These are phyloP conservation scores for Heterotis niloticus DNA, from an alignment of 2,113 vertebrate genomes.

Conservation along the genomic window DNA sequence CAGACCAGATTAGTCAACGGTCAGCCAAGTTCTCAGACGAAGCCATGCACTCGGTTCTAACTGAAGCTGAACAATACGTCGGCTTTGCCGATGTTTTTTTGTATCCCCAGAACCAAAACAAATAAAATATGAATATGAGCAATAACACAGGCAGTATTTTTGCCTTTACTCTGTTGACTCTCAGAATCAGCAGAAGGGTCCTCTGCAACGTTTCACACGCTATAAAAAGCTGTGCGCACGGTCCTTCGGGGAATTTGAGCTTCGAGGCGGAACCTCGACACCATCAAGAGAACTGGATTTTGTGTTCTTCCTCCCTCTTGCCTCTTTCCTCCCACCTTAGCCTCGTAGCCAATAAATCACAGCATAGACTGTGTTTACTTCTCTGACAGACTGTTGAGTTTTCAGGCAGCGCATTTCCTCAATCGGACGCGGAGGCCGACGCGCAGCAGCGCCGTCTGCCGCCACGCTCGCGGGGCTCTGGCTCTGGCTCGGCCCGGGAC, in stretches of 20 bases:
- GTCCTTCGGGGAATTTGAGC: constrained; percentile 28
- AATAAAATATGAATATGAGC: not conserved
- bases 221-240: constrained; percentile 35
- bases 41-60: not conserved
- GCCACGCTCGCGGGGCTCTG: constrained; percentile 19
- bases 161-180: not conserved
- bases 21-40: constrained; percentile 1
- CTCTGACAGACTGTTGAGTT: constrained; percentile 46
- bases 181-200: constrained; percentile 26
- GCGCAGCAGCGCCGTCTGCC: constrained; percentile 34
- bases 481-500: constrained; percentile 25
- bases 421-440: constrained; percentile 33
- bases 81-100: not conserved
- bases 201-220: constrained; percentile 33
- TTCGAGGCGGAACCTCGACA: constrained; percentile 55
- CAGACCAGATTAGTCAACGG: not conserved
- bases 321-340: constrained; percentile 46
- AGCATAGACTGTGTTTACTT: constrained; percentile 41
- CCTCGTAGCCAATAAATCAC: constrained; percentile 53
- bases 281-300: constrained; percentile 57
- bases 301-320: constrained; percentile 59
- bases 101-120: not conserved
- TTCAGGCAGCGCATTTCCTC: constrained; percentile 28
- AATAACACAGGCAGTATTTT: not conserved
- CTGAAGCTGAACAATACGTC: not conserved